Evolutionary conservation across 2,113 vertebrate genomes (phyloP).

Genomic region (Pogonocichla stellata): DNA sequence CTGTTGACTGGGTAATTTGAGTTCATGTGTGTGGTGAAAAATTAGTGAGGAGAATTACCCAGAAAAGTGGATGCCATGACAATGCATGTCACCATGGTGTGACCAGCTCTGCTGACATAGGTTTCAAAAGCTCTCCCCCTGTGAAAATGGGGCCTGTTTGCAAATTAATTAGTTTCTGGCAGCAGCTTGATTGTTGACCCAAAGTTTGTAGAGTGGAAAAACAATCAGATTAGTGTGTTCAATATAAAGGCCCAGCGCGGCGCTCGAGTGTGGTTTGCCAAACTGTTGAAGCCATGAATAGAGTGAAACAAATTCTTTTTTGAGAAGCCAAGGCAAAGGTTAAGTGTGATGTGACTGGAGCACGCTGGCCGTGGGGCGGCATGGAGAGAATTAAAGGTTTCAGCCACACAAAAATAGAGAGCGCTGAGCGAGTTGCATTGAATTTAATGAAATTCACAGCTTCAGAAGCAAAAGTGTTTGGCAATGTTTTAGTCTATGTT

Average conservation of each 20-base stretch:
- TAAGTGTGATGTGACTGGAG: slow-evolving; percentile 82
- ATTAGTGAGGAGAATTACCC: slow-evolving; percentile 76
- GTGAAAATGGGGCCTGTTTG: slow-evolving; percentile 82
- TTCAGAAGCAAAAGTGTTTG: slow-evolving; percentile 6
- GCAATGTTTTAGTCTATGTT: slow-evolving; percentile 10
- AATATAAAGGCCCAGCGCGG: slow-evolving; percentile 73
- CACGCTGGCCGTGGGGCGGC: not conserved
- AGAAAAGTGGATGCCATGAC: slow-evolving; percentile 74
- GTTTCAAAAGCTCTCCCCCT: slow-evolving; percentile 80
- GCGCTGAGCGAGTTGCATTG: slow-evolving; percentile 34
- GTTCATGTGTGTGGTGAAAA: slow-evolving; percentile 76
- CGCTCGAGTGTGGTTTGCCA: slow-evolving; percentile 75
- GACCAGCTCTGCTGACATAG: slow-evolving; percentile 76
- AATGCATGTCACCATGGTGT: slow-evolving; percentile 78
- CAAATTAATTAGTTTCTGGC: slow-evolving; percentile 87
- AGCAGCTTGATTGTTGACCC: slow-evolving; percentile 82
- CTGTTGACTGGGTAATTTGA: slow-evolving; percentile 77
- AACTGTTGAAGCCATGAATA: slow-evolving; percentile 74
- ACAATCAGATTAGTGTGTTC: slow-evolving; percentile 85
- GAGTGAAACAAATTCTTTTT: slow-evolving; percentile 77
- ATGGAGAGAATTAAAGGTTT: slow-evolving; percentile 60
- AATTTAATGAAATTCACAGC: slow-evolving; percentile 62
- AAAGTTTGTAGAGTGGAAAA: slow-evolving; percentile 82
- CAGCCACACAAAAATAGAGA: slow-evolving; percentile 58
- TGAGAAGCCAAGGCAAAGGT: slow-evolving; percentile 78